phyloP scores from a whole-genome alignment of 2,797 vertebrate species.

The Sylvia borin region DNA sequence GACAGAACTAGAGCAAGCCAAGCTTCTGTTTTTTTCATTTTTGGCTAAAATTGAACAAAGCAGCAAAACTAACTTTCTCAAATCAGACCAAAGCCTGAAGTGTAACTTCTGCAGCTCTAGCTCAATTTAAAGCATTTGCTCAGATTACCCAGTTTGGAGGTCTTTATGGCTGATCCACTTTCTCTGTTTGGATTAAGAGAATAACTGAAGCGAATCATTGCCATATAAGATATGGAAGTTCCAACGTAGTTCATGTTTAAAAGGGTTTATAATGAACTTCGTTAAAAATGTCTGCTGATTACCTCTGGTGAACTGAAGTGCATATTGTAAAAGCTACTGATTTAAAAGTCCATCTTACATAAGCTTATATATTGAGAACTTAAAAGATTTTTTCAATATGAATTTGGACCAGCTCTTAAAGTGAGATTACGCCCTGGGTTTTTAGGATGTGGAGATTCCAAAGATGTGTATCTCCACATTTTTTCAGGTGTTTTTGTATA shows the following conservation, averaged over 20 bases:
- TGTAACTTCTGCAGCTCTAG: not conserved
- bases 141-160: constrained; percentile 18
- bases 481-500: not conserved
- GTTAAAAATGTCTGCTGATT: constrained; percentile 45
- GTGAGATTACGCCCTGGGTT: not conserved
- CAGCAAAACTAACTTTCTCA: not conserved
- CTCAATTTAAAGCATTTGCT: not conserved
- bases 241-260: constrained; percentile 46
- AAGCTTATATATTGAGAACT: not conserved
- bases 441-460: not conserved
- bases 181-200: constrained; percentile 55
- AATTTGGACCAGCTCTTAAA: not conserved
- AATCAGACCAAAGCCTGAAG: not conserved
- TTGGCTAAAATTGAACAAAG: not conserved
- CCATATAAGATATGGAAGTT: constrained; percentile 39
- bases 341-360: constrained; percentile 23
- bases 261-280: constrained; percentile 52
- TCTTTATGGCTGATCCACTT: constrained; percentile 14
- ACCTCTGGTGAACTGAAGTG: constrained; percentile 38
- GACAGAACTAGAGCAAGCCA: not conserved
- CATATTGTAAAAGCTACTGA: constrained; percentile 47
- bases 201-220: constrained; percentile 55
- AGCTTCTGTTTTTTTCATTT: not conserved
- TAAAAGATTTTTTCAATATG: not conserved
- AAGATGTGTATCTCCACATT: not conserved